Percentiles rank a stretch among this genome's conserved stretches.
Conservation (phyloP, 1,140 invertebrate genomes). For the Hetaerina americana region DNA sequence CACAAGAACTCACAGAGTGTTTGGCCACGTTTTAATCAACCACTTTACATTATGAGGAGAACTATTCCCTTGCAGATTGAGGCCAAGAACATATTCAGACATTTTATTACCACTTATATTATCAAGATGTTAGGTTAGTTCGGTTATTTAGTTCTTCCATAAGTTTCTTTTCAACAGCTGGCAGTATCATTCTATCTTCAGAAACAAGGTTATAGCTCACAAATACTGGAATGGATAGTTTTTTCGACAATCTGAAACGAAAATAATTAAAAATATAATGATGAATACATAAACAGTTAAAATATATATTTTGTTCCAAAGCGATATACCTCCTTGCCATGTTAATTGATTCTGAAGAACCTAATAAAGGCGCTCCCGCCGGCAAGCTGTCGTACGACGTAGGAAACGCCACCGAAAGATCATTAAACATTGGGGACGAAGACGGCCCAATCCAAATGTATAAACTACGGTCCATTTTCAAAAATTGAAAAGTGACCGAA, state of each 20-base stretch:
- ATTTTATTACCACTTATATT: too few species aligned
- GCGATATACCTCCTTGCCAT: not conserved
- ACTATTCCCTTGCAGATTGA: too few species aligned
- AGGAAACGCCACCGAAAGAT: slow-evolving; percentile 11
- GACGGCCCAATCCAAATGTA: slow-evolving; percentile 12
- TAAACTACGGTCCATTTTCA: slow-evolving; percentile 11
- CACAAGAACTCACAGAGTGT: too few species aligned
- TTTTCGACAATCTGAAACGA: slow-evolving; percentile 9
- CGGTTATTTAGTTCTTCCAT: slow-evolving; percentile 9
- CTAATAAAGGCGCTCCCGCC: slow-evolving; percentile 5
- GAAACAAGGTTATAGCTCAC: slow-evolving; percentile 14
- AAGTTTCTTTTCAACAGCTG: slow-evolving; percentile 10
- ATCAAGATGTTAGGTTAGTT: slow-evolving; percentile 3
- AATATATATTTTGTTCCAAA: not conserved
- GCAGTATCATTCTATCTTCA: slow-evolving; percentile 5
- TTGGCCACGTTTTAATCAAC: too few species aligned
- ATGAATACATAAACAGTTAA: not conserved
- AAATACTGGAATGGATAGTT: slow-evolving; percentile 12
- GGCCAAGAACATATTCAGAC: too few species aligned
- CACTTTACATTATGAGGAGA: too few species aligned
- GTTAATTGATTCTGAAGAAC: not conserved
- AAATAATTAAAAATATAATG: slow-evolving; percentile 4
- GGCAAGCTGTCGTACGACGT: slow-evolving; percentile 6
- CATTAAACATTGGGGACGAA: slow-evolving; percentile 6
- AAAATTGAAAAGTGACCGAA: slow-evolving; percentile 8